phyloP scores from a whole-genome alignment of 2,113 vertebrate species.

The Antechinus flavipes region DNA sequence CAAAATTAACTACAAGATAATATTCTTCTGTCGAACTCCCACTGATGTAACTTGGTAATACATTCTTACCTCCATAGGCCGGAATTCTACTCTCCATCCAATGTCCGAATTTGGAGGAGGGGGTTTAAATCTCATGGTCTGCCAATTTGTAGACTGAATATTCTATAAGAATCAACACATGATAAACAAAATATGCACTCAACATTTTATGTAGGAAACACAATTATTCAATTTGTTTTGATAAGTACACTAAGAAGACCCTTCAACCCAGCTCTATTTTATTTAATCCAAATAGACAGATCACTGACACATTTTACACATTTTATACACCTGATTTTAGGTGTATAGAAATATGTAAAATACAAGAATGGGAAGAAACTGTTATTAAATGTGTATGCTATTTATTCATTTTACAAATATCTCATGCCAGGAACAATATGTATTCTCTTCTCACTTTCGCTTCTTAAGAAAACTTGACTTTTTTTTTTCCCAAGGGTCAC shows the following conservation, averaged over 20 bases:
- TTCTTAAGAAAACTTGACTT: too few relatives aligned
- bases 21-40: background rate
- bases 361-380: too few relatives aligned
- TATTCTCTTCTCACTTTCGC: background rate
- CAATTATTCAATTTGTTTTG: background rate
- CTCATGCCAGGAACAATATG: background rate
- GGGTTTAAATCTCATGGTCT: constrained; percentile 99
- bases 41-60: background rate
- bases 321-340: too few relatives aligned
- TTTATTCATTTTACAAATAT: background rate
- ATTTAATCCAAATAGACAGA: background rate
- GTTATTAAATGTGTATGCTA: too few relatives aligned
- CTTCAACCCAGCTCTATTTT: background rate
- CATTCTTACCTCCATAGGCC: constrained; percentile 95
- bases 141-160: constrained; percentile 99
- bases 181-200: background rate
- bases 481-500: too few relatives aligned
- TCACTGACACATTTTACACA: background rate
- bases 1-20: background rate
- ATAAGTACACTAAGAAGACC: background rate
- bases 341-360: too few relatives aligned
- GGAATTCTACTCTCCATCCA: constrained; percentile 98
- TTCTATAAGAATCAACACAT: constrained; percentile 87
- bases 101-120: constrained; percentile 99
- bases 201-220: background rate